Evolutionary conservation across 2,888 invertebrate genomes (phyloP).

Genomic region (Xestia rhomboidea): DNA sequence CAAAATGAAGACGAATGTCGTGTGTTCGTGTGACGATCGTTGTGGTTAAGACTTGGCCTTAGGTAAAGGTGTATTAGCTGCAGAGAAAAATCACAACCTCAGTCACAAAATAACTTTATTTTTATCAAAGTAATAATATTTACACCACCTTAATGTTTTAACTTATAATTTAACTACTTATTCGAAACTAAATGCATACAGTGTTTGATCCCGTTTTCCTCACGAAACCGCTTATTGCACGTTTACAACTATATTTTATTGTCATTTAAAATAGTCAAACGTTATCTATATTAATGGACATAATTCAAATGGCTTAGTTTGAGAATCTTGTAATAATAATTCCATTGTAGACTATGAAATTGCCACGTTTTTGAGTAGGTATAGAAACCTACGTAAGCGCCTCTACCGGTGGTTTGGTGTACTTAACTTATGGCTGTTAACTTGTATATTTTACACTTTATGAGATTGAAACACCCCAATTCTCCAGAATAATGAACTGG

Average conservation of each 20-base stretch:
- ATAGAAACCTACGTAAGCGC: conserved; percentile 3
- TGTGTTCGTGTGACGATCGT: not conserved
- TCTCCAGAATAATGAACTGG: not conserved
- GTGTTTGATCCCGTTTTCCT: conserved; percentile 75
- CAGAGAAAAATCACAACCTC: conserved; percentile 35
- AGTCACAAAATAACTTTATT: conserved; percentile 81
- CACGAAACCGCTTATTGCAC: conserved; percentile 70
- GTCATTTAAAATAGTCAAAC: conserved; percentile 62
- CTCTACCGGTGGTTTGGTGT: conserved; percentile 19
- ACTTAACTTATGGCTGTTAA: not conserved
- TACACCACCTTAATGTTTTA: conserved; percentile 75
- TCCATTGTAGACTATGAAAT: conserved; percentile 26
- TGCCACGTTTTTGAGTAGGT: not conserved
- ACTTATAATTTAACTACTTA: conserved; percentile 68
- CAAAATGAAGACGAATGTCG: not conserved
- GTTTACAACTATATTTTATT: conserved; percentile 59
- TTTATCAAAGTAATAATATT: conserved; percentile 78
- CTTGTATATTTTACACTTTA: not conserved
- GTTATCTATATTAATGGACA: conserved; percentile 47
- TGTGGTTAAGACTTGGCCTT: not conserved
- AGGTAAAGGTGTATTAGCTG: not conserved
- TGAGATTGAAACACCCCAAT: not conserved
- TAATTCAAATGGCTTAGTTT: conserved; percentile 32
- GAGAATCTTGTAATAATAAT: conserved; percentile 13
- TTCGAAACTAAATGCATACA: conserved; percentile 84